Base-by-base conservation (phyloP, 2,888 invertebrate species). In the Cryptophagus acutangulus region DNA sequence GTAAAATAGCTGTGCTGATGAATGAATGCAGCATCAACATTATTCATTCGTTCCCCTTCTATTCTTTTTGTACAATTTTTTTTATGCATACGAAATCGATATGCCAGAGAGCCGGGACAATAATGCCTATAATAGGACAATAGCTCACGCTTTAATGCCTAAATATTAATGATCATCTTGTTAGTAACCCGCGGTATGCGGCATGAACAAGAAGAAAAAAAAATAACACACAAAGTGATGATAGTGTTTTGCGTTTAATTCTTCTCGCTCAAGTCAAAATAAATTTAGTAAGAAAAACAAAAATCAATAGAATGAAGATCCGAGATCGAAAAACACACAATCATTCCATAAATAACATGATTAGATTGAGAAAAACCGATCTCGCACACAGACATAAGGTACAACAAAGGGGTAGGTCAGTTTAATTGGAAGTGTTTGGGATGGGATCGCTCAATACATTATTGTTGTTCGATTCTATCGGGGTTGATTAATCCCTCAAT, bases 401-500 rank as follows among this genome's bases (percentile, higher is more conserved):
- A 51, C 53, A 53, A 45, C 53, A 47, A 53, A 53, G 36, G 49
- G 53, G 53, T 49, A 48, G 53, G 48, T 49, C 48, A 40, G 36
- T 45, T 51, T 53, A 53, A 53, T 53, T 53, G 49, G 53, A 51
- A 48, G 46, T n/a, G 35, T 42, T 46, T 41, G 46, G 42, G 42
- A 40, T 40, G 47, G 45, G 41, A 42, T 43, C n/a, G n/a, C n/a
- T n/a, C n/a, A n/a, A n/a, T n/a, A n/a, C n/a, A n/a, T 49, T 38
- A 49, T 47, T 47, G 45, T 47, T n/a, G 37, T 43, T 47, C 43
- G 47, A 45, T 49, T 38, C 40, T 46, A 43, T 47, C 47, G 33
- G 5, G 40, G 41, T 45, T 47, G 49, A 49, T 49, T 43, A 47
- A 49, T 49, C 49, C 41, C n/a, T n/a, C n/a, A n/a, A n/a, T n/a